Evolutionary conservation across 92 coral and sea anemone species (phyloP), one percentile per base, ranked within the genome.

Genomic region (Epizoanthus stellaris): DNA sequence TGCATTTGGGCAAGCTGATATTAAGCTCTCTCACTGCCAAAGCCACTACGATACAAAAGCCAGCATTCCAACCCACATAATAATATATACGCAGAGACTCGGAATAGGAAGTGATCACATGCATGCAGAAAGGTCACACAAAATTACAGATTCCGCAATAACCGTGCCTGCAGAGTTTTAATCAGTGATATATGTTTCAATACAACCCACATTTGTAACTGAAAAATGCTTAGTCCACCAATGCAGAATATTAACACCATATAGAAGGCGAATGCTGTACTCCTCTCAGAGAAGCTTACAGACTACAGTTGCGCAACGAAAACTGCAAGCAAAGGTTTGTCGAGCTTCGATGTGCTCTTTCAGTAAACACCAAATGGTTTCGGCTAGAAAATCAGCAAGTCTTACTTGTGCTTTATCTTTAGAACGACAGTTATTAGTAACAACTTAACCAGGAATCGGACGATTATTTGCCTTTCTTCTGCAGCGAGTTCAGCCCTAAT

Each of bases 291-390:
- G 39, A 34, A 23, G 34, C 38, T 43, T 36, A 68, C 7, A 14
- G 73, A 4, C 49, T 23, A 40, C 43, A 63, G 52, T 79, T 79
- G 83, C 83, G 83, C 83, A 79, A 79, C 67, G 83, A 79, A 63
- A 77, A 43, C 42, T 77, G 82, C 82, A 61, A 62, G 60, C 60
- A 39, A 71, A 34, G 66, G 25, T 62, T 79, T 45, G 58, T 79
- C 61, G 57, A 62, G 83, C 20, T 64, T 21, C 43, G 59, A 20
- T 12, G 72, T 53, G 36, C 72, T 79, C 71, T 61, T 36, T 63
- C 83, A 79, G 83, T 59, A 79, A 79, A 67, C 83, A 62, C 12
- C 6, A 63, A 58, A 63, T 17, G 70, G 59, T 64, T 62, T 79
- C 83, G 65, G 83, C 83, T 20, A 79, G 19, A 79, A 79, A 49